Conservation (phyloP, 1,140 invertebrate species). For the Drosophila obscura region DNA sequence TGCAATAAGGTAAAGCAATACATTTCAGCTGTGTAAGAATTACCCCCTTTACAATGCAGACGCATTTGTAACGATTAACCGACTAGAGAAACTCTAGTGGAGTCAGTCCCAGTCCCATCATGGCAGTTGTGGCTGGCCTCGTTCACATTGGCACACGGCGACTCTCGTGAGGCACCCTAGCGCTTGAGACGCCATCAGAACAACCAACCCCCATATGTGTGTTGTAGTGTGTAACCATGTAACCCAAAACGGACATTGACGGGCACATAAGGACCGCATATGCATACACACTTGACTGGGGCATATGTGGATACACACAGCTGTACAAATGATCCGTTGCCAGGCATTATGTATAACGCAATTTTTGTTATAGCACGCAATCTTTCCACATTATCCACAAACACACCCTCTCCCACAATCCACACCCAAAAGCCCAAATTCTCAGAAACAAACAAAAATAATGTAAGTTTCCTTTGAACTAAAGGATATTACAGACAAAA, state of each 20-base stretch:
- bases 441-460: slow-evolving; percentile 33
- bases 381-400: slow-evolving; percentile 15
- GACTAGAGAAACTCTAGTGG: no score
- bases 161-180: slow-evolving; percentile 31
- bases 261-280: slow-evolving; percentile 37
- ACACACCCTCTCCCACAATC: background rate
- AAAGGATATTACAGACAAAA: no score
- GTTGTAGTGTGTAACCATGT: slow-evolving; percentile 34
- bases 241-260: slow-evolving; percentile 40
- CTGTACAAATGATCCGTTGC: slow-evolving; percentile 44
- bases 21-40: no score
- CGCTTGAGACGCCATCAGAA: background rate
- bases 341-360: slow-evolving; percentile 45
- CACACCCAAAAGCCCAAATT: slow-evolving; percentile 9
- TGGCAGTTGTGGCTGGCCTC: background rate
- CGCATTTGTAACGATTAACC: no score
- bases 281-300: slow-evolving; percentile 31
- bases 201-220: slow-evolving; percentile 45
- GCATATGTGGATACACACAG: slow-evolving; percentile 11
- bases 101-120: background rate
- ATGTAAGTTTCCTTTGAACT: slow-evolving; percentile 9
- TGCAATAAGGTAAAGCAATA: no score
- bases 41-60: no score
- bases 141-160: no score
- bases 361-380: slow-evolving; percentile 59